Base-by-base conservation (phyloP, 2,888 invertebrate species). In the Aphidius colemani region DNA sequence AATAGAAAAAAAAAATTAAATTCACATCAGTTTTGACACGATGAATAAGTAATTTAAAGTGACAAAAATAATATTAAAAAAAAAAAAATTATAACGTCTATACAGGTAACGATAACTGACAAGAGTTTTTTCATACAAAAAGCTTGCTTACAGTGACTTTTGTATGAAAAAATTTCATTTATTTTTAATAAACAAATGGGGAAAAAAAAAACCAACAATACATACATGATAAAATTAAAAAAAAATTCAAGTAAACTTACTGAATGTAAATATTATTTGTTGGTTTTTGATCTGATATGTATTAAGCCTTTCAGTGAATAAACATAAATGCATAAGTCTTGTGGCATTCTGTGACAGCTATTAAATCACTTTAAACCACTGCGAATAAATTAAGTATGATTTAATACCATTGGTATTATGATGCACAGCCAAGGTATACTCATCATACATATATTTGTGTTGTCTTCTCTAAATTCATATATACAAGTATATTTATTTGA, bases 11-110 rank as follows among this genome's bases (percentile, higher is more conserved):
- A 30, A 18, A 7, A 39, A 11, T 13, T 41, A 41, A 55, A 43
- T 43, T 44, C 5, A 7, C n/a, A 1, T 7, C 46, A 11, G 11
- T 13, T 43, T 41, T 74, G 67, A 71, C 66, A 66, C 70, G 70
- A 74, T 72, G 71, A 75, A 73, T 70, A 75, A 74, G 75, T 72
- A 67, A 69, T 67, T 67, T 70, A 75, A 74, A 69, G 68, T 68
- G 70, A 63, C 69, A 66, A 65, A 66, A 74, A 74, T 75, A 64
- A 68, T 61, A 65, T 66, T 66, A 51, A 18, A 75, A 75, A 74
- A 69, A 70, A 66, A 51, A 18, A 74, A 75, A 74, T 71, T 70
- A 72, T 67, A 30, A 45, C 62, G 64, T 69, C 66, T 67, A 6
- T 59, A 68, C 53, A 50, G 39, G 53, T 75, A 74, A 74, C 65